Conservation (phyloP, 2,797 vertebrate genomes). For the Ispidina picta region DNA sequence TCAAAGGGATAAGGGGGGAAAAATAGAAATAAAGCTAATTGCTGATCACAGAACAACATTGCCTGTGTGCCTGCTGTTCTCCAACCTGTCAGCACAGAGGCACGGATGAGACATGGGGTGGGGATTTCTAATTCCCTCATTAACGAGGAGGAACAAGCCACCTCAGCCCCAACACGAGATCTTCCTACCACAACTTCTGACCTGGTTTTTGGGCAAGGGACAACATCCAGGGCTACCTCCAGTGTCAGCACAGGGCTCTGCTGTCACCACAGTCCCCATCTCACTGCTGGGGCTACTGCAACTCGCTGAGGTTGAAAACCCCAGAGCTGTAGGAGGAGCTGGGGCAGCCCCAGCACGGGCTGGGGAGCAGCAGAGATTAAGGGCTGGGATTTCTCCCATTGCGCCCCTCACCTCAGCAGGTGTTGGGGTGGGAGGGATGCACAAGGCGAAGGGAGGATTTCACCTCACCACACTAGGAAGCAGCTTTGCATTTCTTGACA, state of each 20-base stretch:
- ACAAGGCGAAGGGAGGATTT: neutral
- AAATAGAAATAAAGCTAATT: neutral
- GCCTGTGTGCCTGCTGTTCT: neutral
- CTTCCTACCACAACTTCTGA: neutral
- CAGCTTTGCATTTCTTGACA: neutral
- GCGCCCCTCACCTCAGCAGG: neutral
- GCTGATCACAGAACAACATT: neutral
- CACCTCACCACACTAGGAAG: neutral
- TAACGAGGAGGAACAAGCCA: neutral
- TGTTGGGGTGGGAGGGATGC: neutral
- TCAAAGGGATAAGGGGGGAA: neutral
- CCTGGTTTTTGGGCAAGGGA: neutral
- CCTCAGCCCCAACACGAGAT: neutral
- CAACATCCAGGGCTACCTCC: neutral
- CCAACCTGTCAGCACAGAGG: neutral
- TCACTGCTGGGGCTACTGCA: neutral
- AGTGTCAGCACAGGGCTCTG: neutral
- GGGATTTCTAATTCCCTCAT: neutral
- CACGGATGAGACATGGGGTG: fast-evolving
- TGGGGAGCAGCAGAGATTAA: neutral
- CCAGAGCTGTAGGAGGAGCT: neutral
- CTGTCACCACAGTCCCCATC: fast-evolving
- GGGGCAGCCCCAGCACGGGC: neutral
- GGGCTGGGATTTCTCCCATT: neutral
- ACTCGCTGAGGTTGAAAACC: neutral